Conservation (phyloP, 53 echinoderm and acorn worm genomes). For the Zoroaster sp. region DNA sequence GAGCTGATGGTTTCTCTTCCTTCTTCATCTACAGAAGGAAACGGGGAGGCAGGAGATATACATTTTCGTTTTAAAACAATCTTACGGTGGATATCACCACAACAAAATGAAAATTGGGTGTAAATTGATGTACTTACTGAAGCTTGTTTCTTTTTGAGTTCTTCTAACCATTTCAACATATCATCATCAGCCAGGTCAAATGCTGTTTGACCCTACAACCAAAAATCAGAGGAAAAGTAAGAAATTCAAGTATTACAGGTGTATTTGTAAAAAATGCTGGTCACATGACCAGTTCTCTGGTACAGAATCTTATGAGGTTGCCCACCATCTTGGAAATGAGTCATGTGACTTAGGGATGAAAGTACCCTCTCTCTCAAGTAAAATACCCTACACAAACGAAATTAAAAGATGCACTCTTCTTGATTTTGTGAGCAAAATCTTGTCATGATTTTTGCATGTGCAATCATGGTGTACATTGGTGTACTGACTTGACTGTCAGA, state of each 20-base stretch:
- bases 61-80: too few relatives aligned
- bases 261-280: not conserved
- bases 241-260: not conserved
- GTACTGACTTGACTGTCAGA: too few relatives aligned
- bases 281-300: not conserved
- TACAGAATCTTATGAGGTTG: too few relatives aligned
- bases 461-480: too few relatives aligned
- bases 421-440: too few relatives aligned
- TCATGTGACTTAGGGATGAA: too few relatives aligned
- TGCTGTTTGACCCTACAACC: constrained; percentile 84
- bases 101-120: not conserved
- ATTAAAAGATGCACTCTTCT: too few relatives aligned
- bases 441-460: too few relatives aligned
- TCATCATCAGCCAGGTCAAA: constrained; percentile 99
- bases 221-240: not conserved
- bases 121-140: constrained; percentile 80
- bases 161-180: constrained; percentile 89
- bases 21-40: constrained; percentile 83
- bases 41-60: not conserved
- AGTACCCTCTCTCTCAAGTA: too few relatives aligned
- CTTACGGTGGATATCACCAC: too few relatives aligned
- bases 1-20: constrained; percentile 83
- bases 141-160: constrained; percentile 99
- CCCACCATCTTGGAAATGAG: too few relatives aligned
- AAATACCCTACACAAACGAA: too few relatives aligned